Percentiles rank a stretch among this genome's conserved stretches.
phyloP scores from a whole-genome alignment of 2,113 vertebrate species.

The Entelurus aequoreus region DNA sequence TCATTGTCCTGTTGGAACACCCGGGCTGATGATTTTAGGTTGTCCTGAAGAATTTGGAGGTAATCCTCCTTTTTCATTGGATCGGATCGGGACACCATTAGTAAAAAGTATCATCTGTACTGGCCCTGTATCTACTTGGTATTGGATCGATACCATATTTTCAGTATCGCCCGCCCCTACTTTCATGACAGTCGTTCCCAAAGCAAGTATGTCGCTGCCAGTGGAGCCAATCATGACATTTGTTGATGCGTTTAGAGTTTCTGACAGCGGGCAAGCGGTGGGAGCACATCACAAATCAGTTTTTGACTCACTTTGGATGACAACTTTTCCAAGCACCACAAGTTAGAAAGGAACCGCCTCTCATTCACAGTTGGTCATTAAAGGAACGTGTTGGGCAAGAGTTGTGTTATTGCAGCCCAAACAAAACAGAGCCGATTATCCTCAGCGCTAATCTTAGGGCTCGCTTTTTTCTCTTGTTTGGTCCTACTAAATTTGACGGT shows the following conservation, averaged over 20 bases:
- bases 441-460: slow-evolving; percentile 30
- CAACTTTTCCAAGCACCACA: neutral
- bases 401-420: slow-evolving; percentile 39
- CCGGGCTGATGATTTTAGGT: too few species aligned
- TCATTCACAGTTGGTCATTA: slow-evolving; percentile 10
- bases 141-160: too few species aligned
- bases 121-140: neutral
- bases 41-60: too few species aligned
- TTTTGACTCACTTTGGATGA: neutral
- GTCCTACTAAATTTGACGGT: neutral
- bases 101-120: slow-evolving; percentile 5
- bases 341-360: neutral
- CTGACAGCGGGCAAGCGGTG: slow-evolving; percentile 7
- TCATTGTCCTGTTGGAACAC: too few species aligned
- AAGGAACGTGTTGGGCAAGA: slow-evolving; percentile 18
- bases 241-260: neutral
- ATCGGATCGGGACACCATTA: too few species aligned
- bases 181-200: slow-evolving; percentile 23
- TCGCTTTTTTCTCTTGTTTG: slow-evolving; percentile 11
- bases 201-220: neutral
- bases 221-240: too few species aligned
- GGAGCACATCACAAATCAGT: slow-evolving; percentile 16
- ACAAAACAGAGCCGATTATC: slow-evolving; percentile 38
- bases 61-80: too few species aligned
- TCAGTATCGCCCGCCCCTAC: too few species aligned